Evolutionary conservation across 2,113 vertebrate genomes (phyloP), one percentile per base, ranked within the genome.

Genomic region (Gavia stellata): DNA sequence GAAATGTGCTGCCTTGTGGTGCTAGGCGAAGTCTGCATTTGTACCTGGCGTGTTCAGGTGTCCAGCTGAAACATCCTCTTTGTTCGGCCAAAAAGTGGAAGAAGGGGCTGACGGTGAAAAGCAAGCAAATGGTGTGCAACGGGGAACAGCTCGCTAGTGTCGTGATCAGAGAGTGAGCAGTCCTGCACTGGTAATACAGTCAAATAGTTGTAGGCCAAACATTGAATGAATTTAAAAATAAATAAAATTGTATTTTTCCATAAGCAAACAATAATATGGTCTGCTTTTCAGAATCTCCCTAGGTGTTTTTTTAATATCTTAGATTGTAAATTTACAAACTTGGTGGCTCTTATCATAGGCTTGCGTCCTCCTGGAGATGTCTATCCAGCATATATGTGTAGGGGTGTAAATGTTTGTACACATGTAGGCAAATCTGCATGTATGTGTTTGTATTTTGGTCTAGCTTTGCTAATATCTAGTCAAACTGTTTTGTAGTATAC

Each of bases 111-210:
- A 12, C 18, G 0, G 1, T 25, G 65, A 55, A 36, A 28, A 81
- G 21, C 17, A 36, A 52, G 47, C 26, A 18, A 50, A 29, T 17
- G 24, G 20, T 34, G 42, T 26, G 45, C 11, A 15, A 10, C 12
- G 42, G 42, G 29, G 17, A 80, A 2, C 12, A 17, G 34, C n/a
- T 87, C 12, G 3, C 12, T 5, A 5, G 21, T 10, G 10, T 7
- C 2, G 1, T 38, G 18, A 25, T 14, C 24, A 26, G 49, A 61
- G 38, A 29, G 40, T 9, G 28, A 50, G 45, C 1, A 1, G 14
- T 24, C 49, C 67, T 42, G 49, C 34, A 5, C 4, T 0, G 2
- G 16, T 53, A 58, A 14, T 7, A 15, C 0, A 3, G 11, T 12
- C 65, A 47, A 33, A 67, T 1, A 68, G 34, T 8, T 12, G 2